Evolutionary conservation across 1,140 invertebrate genomes (phyloP), one percentile per base, ranked within the genome.

Genomic region (Antheraea pernyi): DNA sequence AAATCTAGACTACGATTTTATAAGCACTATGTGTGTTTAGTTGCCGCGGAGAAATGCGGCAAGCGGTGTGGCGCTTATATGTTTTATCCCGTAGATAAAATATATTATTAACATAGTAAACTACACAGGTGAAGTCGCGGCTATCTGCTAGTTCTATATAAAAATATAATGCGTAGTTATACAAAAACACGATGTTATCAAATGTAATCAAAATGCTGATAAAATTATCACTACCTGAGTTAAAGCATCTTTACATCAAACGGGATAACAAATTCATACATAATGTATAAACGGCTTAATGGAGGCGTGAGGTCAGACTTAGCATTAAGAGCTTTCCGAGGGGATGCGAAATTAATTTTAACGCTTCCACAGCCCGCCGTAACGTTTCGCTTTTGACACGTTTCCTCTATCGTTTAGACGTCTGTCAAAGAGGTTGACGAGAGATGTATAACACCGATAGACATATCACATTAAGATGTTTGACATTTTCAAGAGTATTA

Each of bases 251-350:
- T 91, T 91, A 89, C 89, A 91, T 91, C 89, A 91, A 91, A 91
- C 84, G 83, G 87, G 87, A 91, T 91, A 91, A 91, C 89, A 91
- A 91, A 91, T 91, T 91, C 89, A 91, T 91, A 91, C 86, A 91
- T 91, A 79, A 91, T 91, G 89, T 91, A 91, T 91, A 91, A 87
- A 86, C 85, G 87, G 87, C 86, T 91, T 91, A 91, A 91, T 91
- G 89, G 88, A 84, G 86, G 77, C 85, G 89, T 86, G 88, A 90
- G 88, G 89, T 90, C 89, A 91, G 86, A 80, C 77, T 90, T 85
- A 81, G 88, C 83, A 91, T 91, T 91, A 91, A 91, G 87, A 91
- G 89, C 88, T 89, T 87, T 91, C 78, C 82, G 79, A 74, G 81
- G 81, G 81, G 82, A n/a, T 75, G 72, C 68, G 36, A 77, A 77